Conservation (phyloP, 2,888 invertebrate genomes). For the Melikaiella ostensackeni region DNA sequence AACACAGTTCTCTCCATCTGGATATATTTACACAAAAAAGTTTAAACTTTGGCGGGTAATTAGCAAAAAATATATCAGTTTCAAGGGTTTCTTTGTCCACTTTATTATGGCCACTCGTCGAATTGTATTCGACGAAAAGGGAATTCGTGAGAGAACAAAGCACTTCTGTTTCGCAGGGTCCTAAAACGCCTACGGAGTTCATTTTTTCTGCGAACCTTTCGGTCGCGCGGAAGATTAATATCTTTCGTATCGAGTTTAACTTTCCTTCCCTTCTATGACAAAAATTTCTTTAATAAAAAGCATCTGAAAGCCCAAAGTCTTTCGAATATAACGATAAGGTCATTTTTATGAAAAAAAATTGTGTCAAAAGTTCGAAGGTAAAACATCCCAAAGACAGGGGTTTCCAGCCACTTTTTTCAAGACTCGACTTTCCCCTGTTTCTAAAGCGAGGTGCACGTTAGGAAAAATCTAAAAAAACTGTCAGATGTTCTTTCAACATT, state of each 20-base stretch:
- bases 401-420: no score
- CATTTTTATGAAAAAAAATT: no score
- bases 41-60: conserved; percentile 36
- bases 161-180: conserved; percentile 55
- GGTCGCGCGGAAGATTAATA: conserved; percentile 56
- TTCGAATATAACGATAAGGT: no score
- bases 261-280: conserved; percentile 49
- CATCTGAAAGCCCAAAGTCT: no score
- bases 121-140: conserved; percentile 51
- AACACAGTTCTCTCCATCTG: conserved; percentile 11
- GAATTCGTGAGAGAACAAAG: conserved; percentile 53
- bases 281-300: no score
- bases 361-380: no score
- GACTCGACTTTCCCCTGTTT: no score
- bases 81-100: conserved; percentile 50
- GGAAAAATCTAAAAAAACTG: no score
- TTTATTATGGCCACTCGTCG: conserved; percentile 48
- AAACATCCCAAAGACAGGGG: no score
- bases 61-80: conserved; percentile 49
- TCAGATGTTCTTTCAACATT: no score
- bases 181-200: conserved; percentile 53
- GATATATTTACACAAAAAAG: neutral
- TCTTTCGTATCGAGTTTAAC: conserved; percentile 58
- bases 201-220: conserved; percentile 53
- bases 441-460: no score